Percentiles rank a stretch among this genome's conserved stretches.
These are phyloP conservation scores for Drosophila aff. DNA, from an alignment of 1,140 invertebrate species.

Conservation along the genomic window DNA sequence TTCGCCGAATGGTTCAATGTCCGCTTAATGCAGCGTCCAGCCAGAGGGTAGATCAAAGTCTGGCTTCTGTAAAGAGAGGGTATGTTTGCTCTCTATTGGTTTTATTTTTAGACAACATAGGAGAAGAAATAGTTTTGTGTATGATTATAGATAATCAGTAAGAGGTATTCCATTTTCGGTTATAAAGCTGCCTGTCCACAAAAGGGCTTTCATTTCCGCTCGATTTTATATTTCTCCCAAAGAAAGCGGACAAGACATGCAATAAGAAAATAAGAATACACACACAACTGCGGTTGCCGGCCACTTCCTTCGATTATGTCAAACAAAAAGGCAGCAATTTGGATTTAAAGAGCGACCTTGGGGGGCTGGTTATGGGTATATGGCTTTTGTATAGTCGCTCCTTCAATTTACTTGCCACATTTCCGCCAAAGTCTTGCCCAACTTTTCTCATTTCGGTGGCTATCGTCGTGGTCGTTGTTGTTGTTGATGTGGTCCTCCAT, in stretches of 20 bases:
- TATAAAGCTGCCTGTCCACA: background rate
- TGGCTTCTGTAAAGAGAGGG: too few relatives aligned
- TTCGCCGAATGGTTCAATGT: conserved; percentile 58
- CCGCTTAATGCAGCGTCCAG: conserved; percentile 31
- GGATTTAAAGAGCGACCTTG: conserved; percentile 70
- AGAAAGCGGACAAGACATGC: conserved; percentile 29
- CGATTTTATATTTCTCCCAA: conserved; percentile 18
- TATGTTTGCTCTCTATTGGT: too few relatives aligned
- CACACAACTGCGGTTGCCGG: conserved; percentile 18
- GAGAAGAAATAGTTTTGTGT: background rate
- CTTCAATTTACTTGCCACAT: conserved; percentile 69
- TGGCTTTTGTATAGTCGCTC: conserved; percentile 38
- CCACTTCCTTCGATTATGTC: conserved; percentile 70
- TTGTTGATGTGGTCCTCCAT: conserved; percentile 51
- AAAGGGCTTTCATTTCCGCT: conserved; percentile 44
- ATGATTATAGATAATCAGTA: background rate
- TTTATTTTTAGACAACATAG: background rate
- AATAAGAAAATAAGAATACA: conserved; percentile 18
- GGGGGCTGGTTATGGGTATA: conserved; percentile 3
- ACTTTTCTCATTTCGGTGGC: conserved; percentile 65
- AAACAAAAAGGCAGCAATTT: conserved; percentile 75
- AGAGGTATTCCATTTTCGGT: background rate
- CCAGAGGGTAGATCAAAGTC: conserved; percentile 19
- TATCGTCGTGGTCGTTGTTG: conserved; percentile 29
- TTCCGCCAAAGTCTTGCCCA: conserved; percentile 64